These are phyloP conservation scores for Torymus aiolomorphi DNA, from an alignment of 2,888 invertebrate species.

Conservation along the genomic window DNA sequence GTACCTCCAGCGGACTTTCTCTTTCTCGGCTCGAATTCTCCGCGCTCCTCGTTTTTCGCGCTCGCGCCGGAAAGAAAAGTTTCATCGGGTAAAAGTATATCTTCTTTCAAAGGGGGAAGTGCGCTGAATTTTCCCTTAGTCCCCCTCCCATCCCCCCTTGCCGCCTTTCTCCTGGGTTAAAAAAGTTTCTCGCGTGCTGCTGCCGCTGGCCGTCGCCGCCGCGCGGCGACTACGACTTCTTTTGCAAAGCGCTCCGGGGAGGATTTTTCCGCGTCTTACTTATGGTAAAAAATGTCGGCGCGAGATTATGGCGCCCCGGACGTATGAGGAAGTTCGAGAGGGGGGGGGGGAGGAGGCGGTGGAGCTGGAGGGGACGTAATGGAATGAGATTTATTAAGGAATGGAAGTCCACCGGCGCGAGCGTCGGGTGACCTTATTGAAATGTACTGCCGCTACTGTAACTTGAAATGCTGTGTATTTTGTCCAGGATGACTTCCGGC, in stretches of 20 bases:
- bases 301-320: constrained; percentile 5
- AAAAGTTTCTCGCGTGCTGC: constrained; percentile 47
- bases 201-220: not conserved
- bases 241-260: constrained; percentile 21
- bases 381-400: constrained; percentile 44
- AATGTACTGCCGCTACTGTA: too few relatives aligned
- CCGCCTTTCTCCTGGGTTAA: constrained; percentile 24
- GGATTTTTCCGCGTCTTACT: constrained; percentile 40
- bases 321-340: constrained; percentile 21
- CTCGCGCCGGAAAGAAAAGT: constrained; percentile 60
- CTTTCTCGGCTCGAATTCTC: constrained; percentile 39
- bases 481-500: too few relatives aligned
- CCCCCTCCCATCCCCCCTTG: not conserved
- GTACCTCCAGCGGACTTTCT: constrained; percentile 46
- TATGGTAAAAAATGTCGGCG: constrained; percentile 40
- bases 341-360: too few relatives aligned
- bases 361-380: not conserved
- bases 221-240: not conserved
- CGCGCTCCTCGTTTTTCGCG: constrained; percentile 2
- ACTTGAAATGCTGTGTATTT: too few relatives aligned
- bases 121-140: constrained; percentile 43
- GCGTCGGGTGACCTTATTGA: too few relatives aligned
- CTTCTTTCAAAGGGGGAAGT: constrained; percentile 28
- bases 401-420: constrained; percentile 7
- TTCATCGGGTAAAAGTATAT: constrained; percentile 54